Evolutionary conservation across 2,888 invertebrate genomes (phyloP), one percentile per base, ranked within the genome.

Genomic region (Euproctis similis): DNA sequence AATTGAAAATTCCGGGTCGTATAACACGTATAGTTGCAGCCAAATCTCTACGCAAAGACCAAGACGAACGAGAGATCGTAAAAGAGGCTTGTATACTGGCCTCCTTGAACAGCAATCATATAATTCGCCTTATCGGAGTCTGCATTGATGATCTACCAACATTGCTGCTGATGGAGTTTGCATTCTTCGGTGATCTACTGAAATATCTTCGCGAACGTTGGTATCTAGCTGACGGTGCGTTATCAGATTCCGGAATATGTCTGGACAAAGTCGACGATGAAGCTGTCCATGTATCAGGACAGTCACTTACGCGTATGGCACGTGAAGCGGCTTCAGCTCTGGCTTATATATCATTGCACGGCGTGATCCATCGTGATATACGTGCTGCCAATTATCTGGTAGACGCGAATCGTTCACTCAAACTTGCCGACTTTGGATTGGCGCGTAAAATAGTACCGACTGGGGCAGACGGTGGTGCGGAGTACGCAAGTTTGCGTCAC

Each of bases 1-100:
- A 58, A 31, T 39, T 77, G 23, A 53, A 52, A 3, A 39, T 37
- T 43, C 69, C 42, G 30, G 61, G 18, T 3, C 43, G 42, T 9
- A 22, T 32, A 1, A 37, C 49, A 3, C 68, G 93, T 17, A 88
- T 90, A 0, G 92, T 94, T 2, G 94, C 94, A 4, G 93, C 94
- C 0, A 96, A 96, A 72, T 92, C 93, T 0, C 77, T 95, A 2
- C 94, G 93, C 67, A 87, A 89, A 0, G 88, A 89, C 6, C 92
- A 93, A 39, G 93, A 94, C 58, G 94, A 95, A 64, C 74, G 93
- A 12, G 72, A 69, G 35, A 58, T 75, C 55, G 78, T 96, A 24
- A 91, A 92, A 28, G 96, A 97, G 68, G 96, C 95, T 0, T 93
- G 94, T 62, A 90, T 92, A 11, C 94, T 96, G 90, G 95, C 95